phyloP scores from a whole-genome alignment of 2,113 vertebrate species.

The Rhynchomys soricoides region DNA sequence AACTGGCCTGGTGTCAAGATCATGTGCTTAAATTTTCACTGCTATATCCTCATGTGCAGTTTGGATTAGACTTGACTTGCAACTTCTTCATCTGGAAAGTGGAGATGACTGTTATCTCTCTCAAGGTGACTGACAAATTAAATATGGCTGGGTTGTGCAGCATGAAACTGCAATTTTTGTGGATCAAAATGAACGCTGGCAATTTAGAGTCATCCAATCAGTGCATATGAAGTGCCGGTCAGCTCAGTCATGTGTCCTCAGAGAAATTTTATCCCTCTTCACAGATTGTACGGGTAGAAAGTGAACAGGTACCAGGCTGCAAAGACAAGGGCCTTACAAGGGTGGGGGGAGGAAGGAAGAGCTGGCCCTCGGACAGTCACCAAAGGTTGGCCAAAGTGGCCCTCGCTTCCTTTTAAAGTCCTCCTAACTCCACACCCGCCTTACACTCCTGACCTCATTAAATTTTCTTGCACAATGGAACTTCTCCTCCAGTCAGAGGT shows the following conservation, averaged over 20 bases:
- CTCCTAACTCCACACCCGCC: neutral
- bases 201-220: neutral
- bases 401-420: neutral
- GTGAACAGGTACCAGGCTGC: neutral
- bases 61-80: neutral
- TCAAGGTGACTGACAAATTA: neutral
- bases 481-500: neutral
- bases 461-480: neutral
- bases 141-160: neutral
- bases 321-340: neutral
- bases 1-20: neutral
- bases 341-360: neutral
- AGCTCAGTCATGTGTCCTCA: neutral
- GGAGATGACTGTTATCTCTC: neutral
- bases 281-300: neutral
- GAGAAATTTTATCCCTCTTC: accelerated
- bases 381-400: neutral
- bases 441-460: neutral
- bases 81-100: neutral
- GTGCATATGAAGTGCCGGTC: accelerated
- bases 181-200: neutral
- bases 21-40: too few relatives aligned
- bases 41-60: neutral
- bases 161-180: neutral
- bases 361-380: neutral